phyloP scores from a whole-genome alignment of 2,888 invertebrate genomes.

The Himalopsyche tibetana region DNA sequence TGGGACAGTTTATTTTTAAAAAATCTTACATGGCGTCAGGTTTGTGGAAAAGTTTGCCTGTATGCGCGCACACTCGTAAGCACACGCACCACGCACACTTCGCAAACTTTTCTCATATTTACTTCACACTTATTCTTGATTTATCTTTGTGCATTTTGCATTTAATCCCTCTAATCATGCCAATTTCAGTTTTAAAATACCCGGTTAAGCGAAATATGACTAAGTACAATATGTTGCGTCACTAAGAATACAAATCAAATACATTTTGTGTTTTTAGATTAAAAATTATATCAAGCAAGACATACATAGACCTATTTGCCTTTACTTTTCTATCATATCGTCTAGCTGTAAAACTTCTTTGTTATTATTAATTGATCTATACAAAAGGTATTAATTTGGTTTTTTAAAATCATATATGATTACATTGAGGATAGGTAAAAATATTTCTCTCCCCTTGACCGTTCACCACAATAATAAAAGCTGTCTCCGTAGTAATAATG shows the following conservation, averaged over 20 bases:
- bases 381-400: too few species aligned
- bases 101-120: slow-evolving; percentile 16
- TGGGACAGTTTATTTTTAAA: slow-evolving; percentile 63
- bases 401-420: not conserved
- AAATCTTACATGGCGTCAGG: slow-evolving; percentile 39
- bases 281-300: too few species aligned
- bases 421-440: not conserved
- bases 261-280: too few species aligned
- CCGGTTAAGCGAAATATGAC: too few species aligned
- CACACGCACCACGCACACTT: slow-evolving; percentile 22
- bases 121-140: not conserved
- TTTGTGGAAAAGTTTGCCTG: slow-evolving; percentile 17
- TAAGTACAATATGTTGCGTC: too few species aligned
- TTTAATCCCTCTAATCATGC: not conserved
- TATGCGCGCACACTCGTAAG: slow-evolving; percentile 36
- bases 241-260: too few species aligned
- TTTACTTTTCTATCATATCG: too few species aligned
- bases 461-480: slow-evolving; percentile 9
- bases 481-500: not conserved
- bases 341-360: too few species aligned
- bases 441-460: not conserved
- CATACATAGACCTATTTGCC: too few species aligned
- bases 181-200: not conserved
- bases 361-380: too few species aligned
- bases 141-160: slow-evolving; percentile 29